phyloP scores from a whole-genome alignment of 2,888 invertebrate species.

The Noctuana brunneofusca region DNA sequence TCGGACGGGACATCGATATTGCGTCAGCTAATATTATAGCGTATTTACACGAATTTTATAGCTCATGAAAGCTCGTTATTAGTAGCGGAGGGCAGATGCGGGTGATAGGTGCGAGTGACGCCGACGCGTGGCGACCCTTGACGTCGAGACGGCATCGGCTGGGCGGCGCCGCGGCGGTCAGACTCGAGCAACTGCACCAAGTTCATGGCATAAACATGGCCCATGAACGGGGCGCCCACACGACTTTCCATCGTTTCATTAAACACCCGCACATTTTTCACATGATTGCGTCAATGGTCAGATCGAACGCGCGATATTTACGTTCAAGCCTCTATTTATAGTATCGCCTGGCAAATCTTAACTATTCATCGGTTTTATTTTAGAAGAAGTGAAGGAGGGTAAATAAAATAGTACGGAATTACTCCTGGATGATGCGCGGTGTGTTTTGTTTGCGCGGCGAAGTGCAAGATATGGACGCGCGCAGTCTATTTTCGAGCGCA shows the following conservation, averaged over 20 bases:
- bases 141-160: slow-evolving; percentile 33
- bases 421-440: slow-evolving; percentile 57
- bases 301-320: slow-evolving; percentile 75
- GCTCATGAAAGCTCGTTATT: slow-evolving; percentile 50
- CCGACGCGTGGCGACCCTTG: slow-evolving; percentile 25
- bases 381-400: slow-evolving; percentile 69
- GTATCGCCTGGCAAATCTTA: slow-evolving; percentile 72
- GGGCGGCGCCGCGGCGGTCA: no score
- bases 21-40: slow-evolving; percentile 49
- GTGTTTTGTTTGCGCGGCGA: slow-evolving; percentile 63
- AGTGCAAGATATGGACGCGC: slow-evolving; percentile 53
- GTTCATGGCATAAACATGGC: slow-evolving; percentile 66
- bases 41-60: slow-evolving; percentile 64
- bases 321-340: slow-evolving; percentile 75
- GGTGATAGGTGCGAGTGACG: slow-evolving; percentile 2
- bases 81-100: slow-evolving; percentile 44
- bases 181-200: slow-evolving; percentile 59
- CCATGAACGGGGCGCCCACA: slow-evolving; percentile 56
- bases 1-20: slow-evolving; percentile 38
- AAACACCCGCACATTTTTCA: slow-evolving; percentile 77
- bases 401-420: slow-evolving; percentile 75
- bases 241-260: slow-evolving; percentile 69
- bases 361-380: slow-evolving; percentile 75
- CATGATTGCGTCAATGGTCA: slow-evolving; percentile 78
- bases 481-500: slow-evolving; percentile 59